Percentiles rank a stretch among this genome's conserved stretches.
Conservation (phyloP, 1,140 invertebrate species). For the Anastrepha ludens region DNA sequence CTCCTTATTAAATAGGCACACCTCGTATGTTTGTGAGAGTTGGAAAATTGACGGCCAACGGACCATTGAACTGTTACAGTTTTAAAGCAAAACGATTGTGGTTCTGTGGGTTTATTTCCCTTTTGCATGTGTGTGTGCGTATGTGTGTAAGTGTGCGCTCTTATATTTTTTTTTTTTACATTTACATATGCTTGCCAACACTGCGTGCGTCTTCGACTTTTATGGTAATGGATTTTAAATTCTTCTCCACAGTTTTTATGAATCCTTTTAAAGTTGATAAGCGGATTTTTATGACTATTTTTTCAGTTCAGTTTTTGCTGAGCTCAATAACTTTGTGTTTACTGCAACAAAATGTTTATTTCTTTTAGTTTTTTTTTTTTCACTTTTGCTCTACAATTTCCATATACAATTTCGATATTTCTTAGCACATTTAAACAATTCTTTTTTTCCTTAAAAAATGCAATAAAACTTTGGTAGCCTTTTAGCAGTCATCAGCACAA, state of each 20-base stretch:
- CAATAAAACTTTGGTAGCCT: constrained; percentile 38
- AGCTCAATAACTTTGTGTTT: neutral
- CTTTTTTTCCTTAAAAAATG: constrained; percentile 2
- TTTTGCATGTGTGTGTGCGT: neutral
- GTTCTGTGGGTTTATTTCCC: neutral
- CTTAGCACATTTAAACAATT: neutral
- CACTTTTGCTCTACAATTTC: constrained; percentile 5
- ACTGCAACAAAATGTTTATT: constrained; percentile 35
- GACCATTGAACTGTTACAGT: constrained; percentile 13
- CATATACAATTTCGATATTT: neutral
- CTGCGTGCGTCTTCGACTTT: constrained; percentile 11
- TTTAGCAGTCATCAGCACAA: neutral
- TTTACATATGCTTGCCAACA: neutral
- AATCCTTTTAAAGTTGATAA: constrained; percentile 53
- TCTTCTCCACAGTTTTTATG: constrained; percentile 42
- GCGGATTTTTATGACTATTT: neutral
- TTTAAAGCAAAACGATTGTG: neutral
- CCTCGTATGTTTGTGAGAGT: neutral
- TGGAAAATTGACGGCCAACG: neutral
- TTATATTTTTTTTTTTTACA: neutral
- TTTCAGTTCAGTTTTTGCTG: neutral
- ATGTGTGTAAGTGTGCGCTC: neutral
- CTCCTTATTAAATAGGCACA: too few species aligned
- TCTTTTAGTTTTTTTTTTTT: constrained; percentile 6
- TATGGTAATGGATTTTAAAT: constrained; percentile 54